Percentiles rank a stretch among this genome's conserved stretches.
Conservation (phyloP, 2,113 vertebrate species). For the Tonatia bakeri region DNA sequence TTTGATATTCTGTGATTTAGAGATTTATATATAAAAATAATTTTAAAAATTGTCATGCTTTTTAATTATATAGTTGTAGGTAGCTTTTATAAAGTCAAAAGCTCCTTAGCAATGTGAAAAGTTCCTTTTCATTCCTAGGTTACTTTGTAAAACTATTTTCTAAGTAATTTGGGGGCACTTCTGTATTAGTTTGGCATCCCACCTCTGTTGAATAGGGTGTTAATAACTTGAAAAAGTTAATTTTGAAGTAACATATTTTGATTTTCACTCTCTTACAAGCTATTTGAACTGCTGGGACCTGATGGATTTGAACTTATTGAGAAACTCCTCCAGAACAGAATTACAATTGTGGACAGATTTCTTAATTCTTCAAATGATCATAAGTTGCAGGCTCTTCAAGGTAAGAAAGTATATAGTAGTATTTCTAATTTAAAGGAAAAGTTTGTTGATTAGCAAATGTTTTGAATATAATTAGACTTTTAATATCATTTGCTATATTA, state of each 20-base stretch:
- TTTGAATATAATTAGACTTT: constrained; percentile 22
- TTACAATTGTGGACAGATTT: constrained; percentile 87
- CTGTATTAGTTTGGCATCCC: neutral
- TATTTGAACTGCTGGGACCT: constrained; percentile 95
- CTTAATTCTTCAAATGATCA: constrained; percentile 82
- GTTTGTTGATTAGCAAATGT: neutral
- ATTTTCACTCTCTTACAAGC: constrained; percentile 74
- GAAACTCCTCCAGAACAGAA: constrained; percentile 90
- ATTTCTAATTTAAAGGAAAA: constrained; percentile 23
- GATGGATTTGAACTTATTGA: constrained; percentile 96
- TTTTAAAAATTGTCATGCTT: neutral
- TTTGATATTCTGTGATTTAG: constrained; percentile 1
- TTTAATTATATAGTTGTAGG: neutral
- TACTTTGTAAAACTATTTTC: neutral
- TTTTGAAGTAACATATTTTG: constrained; percentile 28
- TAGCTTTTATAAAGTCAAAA: neutral
- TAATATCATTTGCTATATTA: neutral
- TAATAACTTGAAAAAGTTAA: neutral
- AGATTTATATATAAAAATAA: neutral
- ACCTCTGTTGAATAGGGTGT: neutral
- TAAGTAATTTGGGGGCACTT: neutral
- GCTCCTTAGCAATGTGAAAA: neutral
- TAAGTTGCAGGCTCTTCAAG: constrained; percentile 83
- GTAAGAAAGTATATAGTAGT: constrained; percentile 77
- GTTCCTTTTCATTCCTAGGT: neutral